These are phyloP conservation scores for Calidris pygmaea DNA, from an alignment of 2,113 vertebrate genomes.

Conservation along the genomic window DNA sequence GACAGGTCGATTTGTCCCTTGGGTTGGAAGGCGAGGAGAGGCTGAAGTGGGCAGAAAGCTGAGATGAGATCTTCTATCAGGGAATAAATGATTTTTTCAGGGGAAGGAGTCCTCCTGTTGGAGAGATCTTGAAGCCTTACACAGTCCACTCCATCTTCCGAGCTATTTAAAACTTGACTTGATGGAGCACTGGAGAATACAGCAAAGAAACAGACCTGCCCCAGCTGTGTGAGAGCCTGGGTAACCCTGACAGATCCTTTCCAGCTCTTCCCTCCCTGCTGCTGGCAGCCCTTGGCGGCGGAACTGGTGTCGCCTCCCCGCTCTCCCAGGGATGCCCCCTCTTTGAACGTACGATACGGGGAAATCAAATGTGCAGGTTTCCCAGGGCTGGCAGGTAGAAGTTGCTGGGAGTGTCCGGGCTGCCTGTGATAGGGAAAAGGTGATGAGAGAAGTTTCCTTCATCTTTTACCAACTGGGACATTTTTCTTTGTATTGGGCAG, in stretches of 20 bases:
- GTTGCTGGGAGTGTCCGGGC: not conserved
- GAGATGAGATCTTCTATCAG: not conserved
- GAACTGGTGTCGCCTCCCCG: not conserved
- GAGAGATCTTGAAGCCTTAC: not conserved
- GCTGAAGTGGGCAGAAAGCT: not conserved
- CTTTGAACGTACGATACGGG: fast-evolving
- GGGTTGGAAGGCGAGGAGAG: not conserved
- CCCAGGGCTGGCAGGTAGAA: not conserved
- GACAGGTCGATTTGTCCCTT: not conserved
- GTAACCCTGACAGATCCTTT: not conserved
- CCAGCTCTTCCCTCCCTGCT: not conserved
- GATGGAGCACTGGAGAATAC: not conserved
- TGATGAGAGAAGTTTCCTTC: not conserved
- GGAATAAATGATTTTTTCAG: not conserved
- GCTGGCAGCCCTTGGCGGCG: not conserved
- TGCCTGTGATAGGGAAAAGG: not conserved
- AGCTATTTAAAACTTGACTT: not conserved
- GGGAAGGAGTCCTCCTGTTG: not conserved
- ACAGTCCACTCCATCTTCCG: not conserved
- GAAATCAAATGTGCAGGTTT: not conserved
- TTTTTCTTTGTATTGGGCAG: not conserved
- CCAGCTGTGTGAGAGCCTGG: conserved; percentile 33
- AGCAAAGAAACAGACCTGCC: not conserved
- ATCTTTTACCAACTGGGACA: not conserved
- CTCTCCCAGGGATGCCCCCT: not conserved